Base-by-base conservation (phyloP, 2,113 vertebrate species). In the Mirounga angustirostris region DNA sequence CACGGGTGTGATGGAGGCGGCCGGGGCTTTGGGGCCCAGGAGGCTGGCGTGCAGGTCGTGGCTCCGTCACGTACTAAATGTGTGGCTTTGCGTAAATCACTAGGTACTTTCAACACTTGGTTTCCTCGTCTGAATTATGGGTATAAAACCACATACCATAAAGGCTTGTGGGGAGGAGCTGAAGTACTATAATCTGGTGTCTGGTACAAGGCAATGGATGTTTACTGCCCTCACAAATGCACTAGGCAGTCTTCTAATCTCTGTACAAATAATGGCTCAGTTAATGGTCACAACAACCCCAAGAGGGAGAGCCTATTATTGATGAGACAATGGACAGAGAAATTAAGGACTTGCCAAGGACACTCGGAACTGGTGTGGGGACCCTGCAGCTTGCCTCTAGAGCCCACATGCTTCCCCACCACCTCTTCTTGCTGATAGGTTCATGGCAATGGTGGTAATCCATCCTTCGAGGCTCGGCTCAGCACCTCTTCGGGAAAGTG, bases 201-300 rank as follows among this genome's bases (percentile, higher is more conserved):
- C 50, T 73, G 92, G 40, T 11, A 24, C 1, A 28, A 7, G 74
- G 46, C 54, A 26, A 40, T n/a, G 67, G 21, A 8, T 3, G 19
- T 13, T 94, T 11, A 61, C 28, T 36, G 6, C 40, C 63, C 13
- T 94, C 63, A 11, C 12, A 9, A 12, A n/a, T 12, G 40, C 19
- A 92, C 8, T 15, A 30, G 80, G 26, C 50, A 33, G 26, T 30
- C 21, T 30, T 74, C 52, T 50, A 52, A 56, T 24, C 71, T 52
- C 56, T 95, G 78, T 86, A 36, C 21, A 84, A n/a, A 59, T 46
- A 58, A 33, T 65, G 87, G 67, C 93, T 95, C 81, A 79, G 76
- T 28, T 58, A n/a, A 81, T 22, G 78, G 58, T 89, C n/a, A 76
- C 73, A 71, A n/a, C n/a, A 69, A 71, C 15, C 24, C 61, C 36